Evolutionary conservation across 2,113 vertebrate genomes (phyloP).

Genomic region (Gymnarchus niloticus): DNA sequence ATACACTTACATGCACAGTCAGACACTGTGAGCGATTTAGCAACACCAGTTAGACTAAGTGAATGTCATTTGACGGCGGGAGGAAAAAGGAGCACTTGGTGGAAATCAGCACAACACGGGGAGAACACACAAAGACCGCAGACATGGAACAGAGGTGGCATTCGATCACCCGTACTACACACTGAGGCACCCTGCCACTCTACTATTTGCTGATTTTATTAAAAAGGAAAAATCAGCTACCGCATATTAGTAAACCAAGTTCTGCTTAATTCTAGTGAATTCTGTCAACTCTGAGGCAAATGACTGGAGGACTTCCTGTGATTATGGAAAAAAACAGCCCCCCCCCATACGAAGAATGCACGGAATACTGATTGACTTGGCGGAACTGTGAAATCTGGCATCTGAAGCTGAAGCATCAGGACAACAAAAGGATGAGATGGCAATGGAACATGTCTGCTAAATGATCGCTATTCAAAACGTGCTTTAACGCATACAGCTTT

Average conservation of each 20-base stretch:
- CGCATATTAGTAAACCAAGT: background rate
- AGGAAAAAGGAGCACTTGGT: background rate
- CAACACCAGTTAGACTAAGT: background rate
- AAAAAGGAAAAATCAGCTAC: background rate
- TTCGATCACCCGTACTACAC: background rate
- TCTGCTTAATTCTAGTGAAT: background rate
- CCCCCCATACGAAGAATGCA: background rate
- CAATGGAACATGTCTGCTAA: background rate
- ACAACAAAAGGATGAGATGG: background rate
- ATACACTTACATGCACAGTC: background rate
- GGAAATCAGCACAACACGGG: background rate
- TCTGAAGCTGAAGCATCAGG: background rate
- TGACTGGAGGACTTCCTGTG: background rate
- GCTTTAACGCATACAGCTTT: background rate
- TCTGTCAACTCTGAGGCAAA: background rate
- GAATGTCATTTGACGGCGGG: background rate
- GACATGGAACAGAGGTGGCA: background rate
- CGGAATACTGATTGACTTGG: background rate
- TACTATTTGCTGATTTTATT: background rate
- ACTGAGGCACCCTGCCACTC: background rate
- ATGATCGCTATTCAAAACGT: background rate
- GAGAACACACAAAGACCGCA: background rate
- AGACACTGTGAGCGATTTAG: background rate
- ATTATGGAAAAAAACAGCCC: background rate
- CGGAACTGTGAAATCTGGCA: background rate